A percentile compares a stretch with the other conserved stretches of the same genome.
phyloP scores from a whole-genome alignment of 2,888 invertebrate genomes.

The Mesochorus sp. region DNA sequence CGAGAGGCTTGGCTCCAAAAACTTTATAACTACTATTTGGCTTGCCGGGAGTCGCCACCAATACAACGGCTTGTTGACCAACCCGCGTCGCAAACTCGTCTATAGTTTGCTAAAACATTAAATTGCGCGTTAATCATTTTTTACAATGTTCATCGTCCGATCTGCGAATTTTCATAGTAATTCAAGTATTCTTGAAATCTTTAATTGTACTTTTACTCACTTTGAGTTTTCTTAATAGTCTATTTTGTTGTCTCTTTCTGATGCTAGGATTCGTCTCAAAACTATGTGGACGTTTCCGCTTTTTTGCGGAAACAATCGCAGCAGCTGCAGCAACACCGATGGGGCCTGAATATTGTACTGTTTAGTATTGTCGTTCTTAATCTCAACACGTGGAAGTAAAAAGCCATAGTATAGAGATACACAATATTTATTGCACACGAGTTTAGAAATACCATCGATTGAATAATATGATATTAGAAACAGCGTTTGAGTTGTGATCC shows the following conservation, averaged over 20 bases:
- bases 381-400: constrained; percentile 16
- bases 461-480: too few species aligned
- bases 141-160: too few species aligned
- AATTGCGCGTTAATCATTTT: too few species aligned
- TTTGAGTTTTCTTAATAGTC: constrained; percentile 92
- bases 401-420: too few species aligned
- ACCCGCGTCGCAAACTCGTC: constrained; percentile 98
- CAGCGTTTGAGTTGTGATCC: too few species aligned
- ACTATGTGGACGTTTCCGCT: constrained; percentile 96
- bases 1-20: constrained; percentile 97
- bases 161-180: too few species aligned
- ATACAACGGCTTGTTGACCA: constrained; percentile 97
- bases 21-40: constrained; percentile 98
- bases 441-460: too few species aligned
- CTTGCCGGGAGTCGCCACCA: constrained; percentile 98
- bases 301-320: constrained; percentile 97
- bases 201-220: constrained; percentile 83
- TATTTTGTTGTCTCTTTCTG: constrained; percentile 96
- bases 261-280: constrained; percentile 99
- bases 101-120: constrained; percentile 90
- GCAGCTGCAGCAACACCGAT: constrained; percentile 98
- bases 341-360: constrained; percentile 85
- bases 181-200: not conserved
- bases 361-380: constrained; percentile 39
- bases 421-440: too few species aligned